phyloP scores from a whole-genome alignment of 2,113 vertebrate genomes.

The Cricetomys ansorgei region DNA sequence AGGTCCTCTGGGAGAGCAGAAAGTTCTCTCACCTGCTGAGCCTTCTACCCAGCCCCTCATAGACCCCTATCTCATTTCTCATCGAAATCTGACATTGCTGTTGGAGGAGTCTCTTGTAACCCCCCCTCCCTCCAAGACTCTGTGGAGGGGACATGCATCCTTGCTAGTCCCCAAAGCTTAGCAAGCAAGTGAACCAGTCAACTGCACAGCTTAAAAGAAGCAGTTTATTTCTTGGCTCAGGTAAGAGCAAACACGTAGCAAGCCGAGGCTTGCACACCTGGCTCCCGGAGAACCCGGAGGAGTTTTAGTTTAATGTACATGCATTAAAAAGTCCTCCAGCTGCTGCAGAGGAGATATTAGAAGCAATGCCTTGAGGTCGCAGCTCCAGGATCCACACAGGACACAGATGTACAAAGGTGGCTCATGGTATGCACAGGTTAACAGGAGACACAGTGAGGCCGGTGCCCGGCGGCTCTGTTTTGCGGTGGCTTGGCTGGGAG shows the following conservation, averaged over 20 bases:
- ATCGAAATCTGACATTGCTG: background rate
- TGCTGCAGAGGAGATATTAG: conserved; percentile 62
- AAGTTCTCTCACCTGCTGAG: background rate
- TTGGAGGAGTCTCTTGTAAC: background rate
- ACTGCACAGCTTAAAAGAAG: conserved; percentile 76
- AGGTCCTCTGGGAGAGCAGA: background rate
- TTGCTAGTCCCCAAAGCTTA: fast-evolving
- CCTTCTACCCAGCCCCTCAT: background rate
- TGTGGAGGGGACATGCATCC: fast-evolving
- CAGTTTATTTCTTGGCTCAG: conserved; percentile 83
- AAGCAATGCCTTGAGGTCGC: conserved; percentile 36
- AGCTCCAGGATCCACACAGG: background rate
- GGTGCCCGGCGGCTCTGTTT: background rate
- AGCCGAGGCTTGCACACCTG: conserved; percentile 38
- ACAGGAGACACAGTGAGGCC: conserved; percentile 53
- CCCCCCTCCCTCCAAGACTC: background rate
- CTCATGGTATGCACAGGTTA: background rate
- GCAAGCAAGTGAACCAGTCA: fast-evolving
- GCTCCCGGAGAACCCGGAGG: background rate
- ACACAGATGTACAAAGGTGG: background rate
- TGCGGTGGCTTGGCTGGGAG: fast-evolving
- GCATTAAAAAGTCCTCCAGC: conserved; percentile 79
- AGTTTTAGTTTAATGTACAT: conserved; percentile 80
- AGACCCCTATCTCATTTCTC: too few relatives aligned
- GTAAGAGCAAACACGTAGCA: conserved; percentile 62